Percentiles rank a stretch among this genome's conserved stretches.
Conservation (phyloP, 1,140 invertebrate species). For the Pentalonia nigronervosa region DNA sequence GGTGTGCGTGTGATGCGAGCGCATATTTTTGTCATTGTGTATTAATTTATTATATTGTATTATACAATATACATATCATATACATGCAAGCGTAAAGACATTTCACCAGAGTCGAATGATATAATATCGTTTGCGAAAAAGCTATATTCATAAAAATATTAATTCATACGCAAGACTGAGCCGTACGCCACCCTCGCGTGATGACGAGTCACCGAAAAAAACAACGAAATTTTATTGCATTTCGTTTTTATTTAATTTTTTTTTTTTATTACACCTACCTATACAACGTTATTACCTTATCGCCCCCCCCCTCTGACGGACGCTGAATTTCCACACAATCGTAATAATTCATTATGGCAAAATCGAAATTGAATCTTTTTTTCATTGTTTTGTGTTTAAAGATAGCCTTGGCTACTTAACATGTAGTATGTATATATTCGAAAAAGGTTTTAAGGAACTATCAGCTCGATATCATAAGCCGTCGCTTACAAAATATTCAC, state of each 20-base stretch:
- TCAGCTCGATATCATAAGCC: background rate
- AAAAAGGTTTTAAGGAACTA: background rate
- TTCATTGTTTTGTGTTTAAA: background rate
- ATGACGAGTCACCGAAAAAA: background rate
- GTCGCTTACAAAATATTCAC: too few species aligned
- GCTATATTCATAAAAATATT: background rate
- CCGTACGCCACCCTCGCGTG: background rate
- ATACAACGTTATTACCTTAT: background rate
- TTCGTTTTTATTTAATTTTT: background rate
- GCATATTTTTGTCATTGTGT: background rate
- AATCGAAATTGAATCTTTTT: background rate
- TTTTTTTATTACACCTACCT: background rate
- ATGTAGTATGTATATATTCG: background rate
- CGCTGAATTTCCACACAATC: background rate
- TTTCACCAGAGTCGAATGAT: background rate
- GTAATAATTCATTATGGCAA: background rate
- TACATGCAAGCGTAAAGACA: background rate
- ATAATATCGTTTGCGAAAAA: background rate
- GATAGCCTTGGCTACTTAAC: too few species aligned
- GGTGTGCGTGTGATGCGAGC: background rate
- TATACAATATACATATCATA: background rate
- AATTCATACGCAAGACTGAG: background rate
- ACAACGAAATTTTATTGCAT: background rate
- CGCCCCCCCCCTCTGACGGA: too few species aligned
- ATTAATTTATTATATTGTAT: constrained; percentile 13